phyloP scores from a whole-genome alignment of 1,140 invertebrate genomes.

The Glossosoma conforme region DNA sequence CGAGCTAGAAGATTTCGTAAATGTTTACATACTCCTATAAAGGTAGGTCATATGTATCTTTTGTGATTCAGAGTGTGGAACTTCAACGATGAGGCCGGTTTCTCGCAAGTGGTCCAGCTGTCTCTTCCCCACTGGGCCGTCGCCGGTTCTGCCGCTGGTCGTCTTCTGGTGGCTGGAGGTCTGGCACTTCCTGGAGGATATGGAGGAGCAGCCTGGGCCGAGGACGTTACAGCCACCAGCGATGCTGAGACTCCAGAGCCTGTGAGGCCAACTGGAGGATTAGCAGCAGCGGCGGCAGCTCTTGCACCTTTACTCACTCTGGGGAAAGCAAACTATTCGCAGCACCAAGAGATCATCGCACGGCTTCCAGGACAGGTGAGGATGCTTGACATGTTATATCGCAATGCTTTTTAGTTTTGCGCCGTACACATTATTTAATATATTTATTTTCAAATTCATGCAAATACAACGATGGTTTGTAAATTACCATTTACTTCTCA shows the following conservation, averaged over 20 bases:
- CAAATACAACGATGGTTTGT: too few species aligned
- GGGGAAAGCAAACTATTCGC: slow-evolving; percentile 16
- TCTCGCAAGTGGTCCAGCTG: slow-evolving; percentile 60
- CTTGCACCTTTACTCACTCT: slow-evolving; percentile 36
- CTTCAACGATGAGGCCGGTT: slow-evolving; percentile 62
- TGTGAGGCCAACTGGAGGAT: slow-evolving; percentile 27
- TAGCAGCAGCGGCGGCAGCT: slow-evolving; percentile 38
- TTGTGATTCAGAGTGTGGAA: slow-evolving; percentile 62
- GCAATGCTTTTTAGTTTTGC: too few species aligned
- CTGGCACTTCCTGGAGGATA: slow-evolving; percentile 48
- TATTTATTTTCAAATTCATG: too few species aligned
- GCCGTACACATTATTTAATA: too few species aligned
- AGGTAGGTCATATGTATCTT: too few species aligned
- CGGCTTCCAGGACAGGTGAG: slow-evolving; percentile 50
- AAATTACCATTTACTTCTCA: too few species aligned
- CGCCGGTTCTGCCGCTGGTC: slow-evolving; percentile 56
- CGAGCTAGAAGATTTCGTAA: too few species aligned
- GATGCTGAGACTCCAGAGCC: slow-evolving; percentile 23
- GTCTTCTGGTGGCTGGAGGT: slow-evolving; percentile 55
- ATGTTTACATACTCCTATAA: too few species aligned
- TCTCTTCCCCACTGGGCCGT: slow-evolving; percentile 57
- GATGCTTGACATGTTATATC: slow-evolving; percentile 3
- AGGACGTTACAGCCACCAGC: slow-evolving; percentile 39
- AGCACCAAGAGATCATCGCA: slow-evolving; percentile 43
- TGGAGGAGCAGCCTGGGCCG: slow-evolving; percentile 38